Conservation (phyloP, 2,113 vertebrate species). For the Siniperca chuatsi region DNA sequence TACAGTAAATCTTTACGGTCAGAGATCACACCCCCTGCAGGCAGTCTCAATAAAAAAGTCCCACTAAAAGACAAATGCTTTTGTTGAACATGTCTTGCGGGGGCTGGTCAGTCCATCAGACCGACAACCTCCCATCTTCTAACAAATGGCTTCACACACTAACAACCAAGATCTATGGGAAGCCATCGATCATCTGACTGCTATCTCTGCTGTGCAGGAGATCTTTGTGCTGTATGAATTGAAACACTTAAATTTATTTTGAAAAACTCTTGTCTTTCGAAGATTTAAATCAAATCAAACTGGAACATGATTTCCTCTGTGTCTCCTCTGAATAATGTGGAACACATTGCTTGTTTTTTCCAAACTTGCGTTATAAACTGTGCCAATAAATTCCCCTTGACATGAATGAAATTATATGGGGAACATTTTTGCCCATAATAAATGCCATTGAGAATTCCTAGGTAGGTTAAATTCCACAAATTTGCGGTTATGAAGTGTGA, state of each 20-base stretch:
- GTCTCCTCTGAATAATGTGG: conserved; percentile 40
- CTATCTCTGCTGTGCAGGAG: neutral
- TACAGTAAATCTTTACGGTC: conserved; percentile 59
- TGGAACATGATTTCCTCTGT: neutral
- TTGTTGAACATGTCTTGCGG: conserved; percentile 49
- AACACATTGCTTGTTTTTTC: conserved; percentile 37
- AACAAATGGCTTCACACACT: conserved; percentile 30
- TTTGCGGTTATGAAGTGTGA: neutral
- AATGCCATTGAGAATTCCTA: conserved; percentile 38
- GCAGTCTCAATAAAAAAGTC: conserved; percentile 48
- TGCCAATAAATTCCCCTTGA: conserved; percentile 44
- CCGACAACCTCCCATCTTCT: conserved; percentile 15
- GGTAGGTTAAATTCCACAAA: conserved; percentile 41
- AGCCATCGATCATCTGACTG: conserved; percentile 26
- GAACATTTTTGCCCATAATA: conserved; percentile 11
- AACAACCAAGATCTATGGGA: conserved; percentile 5
- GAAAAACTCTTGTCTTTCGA: conserved; percentile 29
- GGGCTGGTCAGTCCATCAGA: conserved; percentile 24
- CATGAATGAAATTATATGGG: conserved; percentile 28
- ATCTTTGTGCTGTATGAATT: neutral
- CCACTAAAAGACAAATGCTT: conserved; percentile 52
- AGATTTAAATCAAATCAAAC: conserved; percentile 49
- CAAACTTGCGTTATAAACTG: conserved; percentile 15
- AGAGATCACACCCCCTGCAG: conserved; percentile 53
- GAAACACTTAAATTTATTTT: conserved; percentile 18